Percentiles rank a stretch among this genome's conserved stretches.
Evolutionary conservation across 2,888 invertebrate species (phyloP).

Genomic region (Acronicta aceris): DNA sequence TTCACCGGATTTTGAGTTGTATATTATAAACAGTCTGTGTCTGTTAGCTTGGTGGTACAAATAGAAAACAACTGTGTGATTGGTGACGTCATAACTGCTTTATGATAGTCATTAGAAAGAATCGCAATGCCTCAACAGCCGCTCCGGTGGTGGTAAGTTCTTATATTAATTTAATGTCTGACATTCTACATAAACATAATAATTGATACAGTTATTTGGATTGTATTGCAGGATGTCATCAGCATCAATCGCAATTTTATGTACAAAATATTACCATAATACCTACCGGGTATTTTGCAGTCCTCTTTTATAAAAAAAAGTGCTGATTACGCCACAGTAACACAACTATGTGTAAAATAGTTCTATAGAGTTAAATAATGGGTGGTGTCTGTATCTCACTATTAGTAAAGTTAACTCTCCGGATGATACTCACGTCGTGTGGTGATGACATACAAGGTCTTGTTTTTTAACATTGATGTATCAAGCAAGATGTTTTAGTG

Average conservation of each 20-base stretch:
- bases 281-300: constrained; percentile 61
- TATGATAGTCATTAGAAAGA: too few relatives aligned
- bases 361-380: neutral
- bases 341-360: neutral
- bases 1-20: too few relatives aligned
- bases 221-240: constrained; percentile 60
- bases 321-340: constrained; percentile 7
- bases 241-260: constrained; percentile 40
- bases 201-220: constrained; percentile 69
- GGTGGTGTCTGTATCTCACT: too few relatives aligned
- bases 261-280: constrained; percentile 26
- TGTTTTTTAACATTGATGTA: neutral
- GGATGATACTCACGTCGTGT: too few relatives aligned
- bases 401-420: too few relatives aligned
- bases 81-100: too few relatives aligned
- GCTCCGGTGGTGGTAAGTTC: neutral
- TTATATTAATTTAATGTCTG: constrained; percentile 3
- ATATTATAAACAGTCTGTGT: too few relatives aligned
- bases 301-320: constrained; percentile 38
- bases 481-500: neutral
- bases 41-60: too few relatives aligned
- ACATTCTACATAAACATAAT: constrained; percentile 50
- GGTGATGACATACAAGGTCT: too few relatives aligned
- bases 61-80: too few relatives aligned
- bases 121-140: neutral